Percentiles rank a stretch among this genome's conserved stretches.
These are phyloP conservation scores for Pogonomyrmex barbatus DNA, from an alignment of 1,140 invertebrate species.

Conservation along the genomic window DNA sequence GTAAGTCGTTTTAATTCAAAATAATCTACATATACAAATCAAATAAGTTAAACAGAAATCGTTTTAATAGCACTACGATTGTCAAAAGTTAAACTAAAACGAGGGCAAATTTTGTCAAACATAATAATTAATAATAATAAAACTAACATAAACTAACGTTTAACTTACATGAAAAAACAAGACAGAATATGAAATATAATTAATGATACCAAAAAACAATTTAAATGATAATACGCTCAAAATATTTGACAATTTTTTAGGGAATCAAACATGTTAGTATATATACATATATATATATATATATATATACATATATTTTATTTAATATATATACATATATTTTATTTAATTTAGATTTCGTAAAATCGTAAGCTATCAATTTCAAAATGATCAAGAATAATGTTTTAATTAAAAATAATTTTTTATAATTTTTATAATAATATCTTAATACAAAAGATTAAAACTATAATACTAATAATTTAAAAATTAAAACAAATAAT, in stretches of 20 bases:
- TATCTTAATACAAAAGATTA: too few species aligned
- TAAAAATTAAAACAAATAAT: too few species aligned
- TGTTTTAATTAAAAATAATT: conserved; percentile 1
- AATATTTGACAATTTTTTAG: background rate
- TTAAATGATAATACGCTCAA: background rate
- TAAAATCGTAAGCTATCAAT: background rate
- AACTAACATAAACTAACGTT: too few species aligned
- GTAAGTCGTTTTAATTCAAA: background rate
- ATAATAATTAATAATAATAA: too few species aligned
- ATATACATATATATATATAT: too few species aligned
- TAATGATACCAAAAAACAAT: background rate
- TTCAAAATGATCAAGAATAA: background rate
- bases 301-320: background rate
- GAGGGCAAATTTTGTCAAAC: too few species aligned
- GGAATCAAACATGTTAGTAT: background rate
- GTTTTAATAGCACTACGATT: too few species aligned
- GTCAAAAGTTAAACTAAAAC: too few species aligned
- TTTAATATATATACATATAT: background rate
- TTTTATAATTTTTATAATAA: too few species aligned
- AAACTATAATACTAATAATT: too few species aligned
- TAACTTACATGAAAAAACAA: background rate
- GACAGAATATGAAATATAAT: background rate
- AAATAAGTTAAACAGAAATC: background rate
- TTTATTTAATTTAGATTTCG: background rate
- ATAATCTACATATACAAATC: background rate